Evolutionary conservation across 2,888 invertebrate genomes (phyloP), one percentile per base, ranked within the genome.

Genomic region (Lapara coniferarum): DNA sequence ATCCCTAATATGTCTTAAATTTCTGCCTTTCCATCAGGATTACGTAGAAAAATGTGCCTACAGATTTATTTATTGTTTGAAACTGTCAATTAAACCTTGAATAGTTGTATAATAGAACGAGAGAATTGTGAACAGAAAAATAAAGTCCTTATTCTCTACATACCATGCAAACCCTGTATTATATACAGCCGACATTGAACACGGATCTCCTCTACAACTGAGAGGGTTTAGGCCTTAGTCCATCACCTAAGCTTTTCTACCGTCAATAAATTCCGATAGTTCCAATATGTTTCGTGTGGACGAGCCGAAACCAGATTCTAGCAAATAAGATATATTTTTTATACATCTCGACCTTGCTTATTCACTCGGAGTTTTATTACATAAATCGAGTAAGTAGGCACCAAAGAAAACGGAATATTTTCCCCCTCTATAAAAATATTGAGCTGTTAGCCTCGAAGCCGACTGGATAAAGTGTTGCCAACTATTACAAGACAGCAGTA

Each of bases 401-500:
- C 70, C 70, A 71, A 63, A 71, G 57, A 68, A 70, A 69, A 51
- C 51, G 70, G 75, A 76, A 78, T 77, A 76, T 75, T 72, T 75
- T 69, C 75, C 74, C 73, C 51, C 55, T 51, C 71, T 69, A 79
- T 77, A 81, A 81, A 79, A 81, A 78, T 79, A 68, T 52, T 51
- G 63, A 49, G 57, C 68, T 79, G 68, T 72, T 83, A 78, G 74
- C 81, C 77, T 78, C 76, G 74, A 79, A 81, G 72, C 78, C 75
- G 77, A 81, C 75, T 76, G 72, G 80, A 73, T 80, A 81, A 88
- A 89, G 87, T 89, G 88, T 87, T 86, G 81, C 81, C 84, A 86
- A 83, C 84, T 85, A 88, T 86, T 84, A 84, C 84, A 75, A 85
- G 82, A 79, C 75, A 74, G 79, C 84, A 85, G 89, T 90, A 89